These are phyloP conservation scores for Denticeps clupeoides DNA, from an alignment of 2,797 vertebrate species.

Conservation along the genomic window DNA sequence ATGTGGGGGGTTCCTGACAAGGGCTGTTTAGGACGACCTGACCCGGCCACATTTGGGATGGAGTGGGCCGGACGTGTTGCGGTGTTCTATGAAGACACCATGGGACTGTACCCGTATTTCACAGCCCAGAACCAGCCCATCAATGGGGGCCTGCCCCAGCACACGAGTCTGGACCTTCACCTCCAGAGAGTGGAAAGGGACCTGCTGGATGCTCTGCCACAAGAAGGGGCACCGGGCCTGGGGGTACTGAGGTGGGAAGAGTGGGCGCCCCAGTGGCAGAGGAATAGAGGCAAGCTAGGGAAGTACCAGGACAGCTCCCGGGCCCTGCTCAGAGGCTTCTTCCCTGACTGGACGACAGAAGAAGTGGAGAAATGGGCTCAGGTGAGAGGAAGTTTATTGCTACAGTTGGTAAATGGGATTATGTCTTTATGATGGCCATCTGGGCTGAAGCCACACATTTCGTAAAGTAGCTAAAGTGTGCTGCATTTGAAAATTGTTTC, in stretches of 20 bases:
- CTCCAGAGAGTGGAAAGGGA: slow-evolving; percentile 56
- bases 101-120: slow-evolving; percentile 64
- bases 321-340: slow-evolving; percentile 51
- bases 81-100: slow-evolving; percentile 56
- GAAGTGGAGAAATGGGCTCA: slow-evolving; percentile 65
- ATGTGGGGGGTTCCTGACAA: slow-evolving; percentile 61
- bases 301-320: slow-evolving; percentile 55
- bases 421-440: too few species aligned
- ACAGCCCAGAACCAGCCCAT: slow-evolving; percentile 44
- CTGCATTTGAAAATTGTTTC: too few species aligned
- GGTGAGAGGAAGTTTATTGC: slow-evolving; percentile 36
- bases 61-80: slow-evolving; percentile 53
- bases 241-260: slow-evolving; percentile 58
- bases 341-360: slow-evolving; percentile 55
- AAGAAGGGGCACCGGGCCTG: slow-evolving; percentile 52
- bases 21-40: slow-evolving; percentile 46
- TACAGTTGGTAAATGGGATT: not conserved
- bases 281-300: slow-evolving; percentile 46
- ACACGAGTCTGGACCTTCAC: slow-evolving; percentile 56
- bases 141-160: slow-evolving; percentile 61
- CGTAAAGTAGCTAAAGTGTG: too few species aligned
- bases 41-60: slow-evolving; percentile 51
- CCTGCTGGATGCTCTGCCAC: slow-evolving; percentile 47
- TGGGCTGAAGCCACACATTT: too few species aligned
- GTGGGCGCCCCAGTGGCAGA: slow-evolving; percentile 62